Conservation (phyloP, 35 echinoderm and acorn worm species). For the Apostichopus californicus region DNA sequence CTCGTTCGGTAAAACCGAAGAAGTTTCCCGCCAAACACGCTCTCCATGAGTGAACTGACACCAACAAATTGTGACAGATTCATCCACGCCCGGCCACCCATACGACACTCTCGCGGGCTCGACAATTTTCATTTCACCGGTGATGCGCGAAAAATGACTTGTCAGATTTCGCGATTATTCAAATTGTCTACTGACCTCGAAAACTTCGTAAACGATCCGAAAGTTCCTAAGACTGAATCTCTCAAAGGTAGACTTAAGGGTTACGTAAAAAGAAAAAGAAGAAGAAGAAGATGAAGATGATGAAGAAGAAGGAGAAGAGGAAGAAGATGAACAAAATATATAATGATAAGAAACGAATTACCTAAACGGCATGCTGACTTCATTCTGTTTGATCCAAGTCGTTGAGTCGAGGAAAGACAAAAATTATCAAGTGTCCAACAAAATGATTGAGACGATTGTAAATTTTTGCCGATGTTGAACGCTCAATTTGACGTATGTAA, state of each 20-base stretch:
- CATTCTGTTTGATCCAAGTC: neutral
- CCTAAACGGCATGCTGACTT: neutral
- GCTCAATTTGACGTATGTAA: neutral
- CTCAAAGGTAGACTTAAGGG: neutral
- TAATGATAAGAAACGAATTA: neutral
- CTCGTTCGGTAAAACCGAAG: constrained; percentile 21
- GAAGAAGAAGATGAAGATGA: too few species aligned
- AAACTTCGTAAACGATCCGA: constrained; percentile 51
- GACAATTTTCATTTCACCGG: constrained; percentile 49
- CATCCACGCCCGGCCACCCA: constrained; percentile 41
- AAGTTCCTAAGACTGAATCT: constrained; percentile 25
- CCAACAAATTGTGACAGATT: constrained; percentile 42
- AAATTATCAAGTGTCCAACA: neutral
- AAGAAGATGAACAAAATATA: too few species aligned
- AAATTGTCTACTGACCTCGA: constrained; percentile 49
- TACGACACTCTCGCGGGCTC: constrained; percentile 40
- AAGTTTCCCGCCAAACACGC: constrained; percentile 45
- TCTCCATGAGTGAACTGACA: constrained; percentile 40
- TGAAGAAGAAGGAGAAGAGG: too few species aligned
- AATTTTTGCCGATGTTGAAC: neutral
- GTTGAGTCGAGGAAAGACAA: neutral
- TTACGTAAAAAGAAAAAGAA: neutral
- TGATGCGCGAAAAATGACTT: constrained; percentile 45
- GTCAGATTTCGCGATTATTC: constrained; percentile 48
- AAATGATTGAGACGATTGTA: neutral